Evolutionary conservation across 2,888 invertebrate genomes (phyloP).

Genomic region (Gonocerus acuteangulatus): DNA sequence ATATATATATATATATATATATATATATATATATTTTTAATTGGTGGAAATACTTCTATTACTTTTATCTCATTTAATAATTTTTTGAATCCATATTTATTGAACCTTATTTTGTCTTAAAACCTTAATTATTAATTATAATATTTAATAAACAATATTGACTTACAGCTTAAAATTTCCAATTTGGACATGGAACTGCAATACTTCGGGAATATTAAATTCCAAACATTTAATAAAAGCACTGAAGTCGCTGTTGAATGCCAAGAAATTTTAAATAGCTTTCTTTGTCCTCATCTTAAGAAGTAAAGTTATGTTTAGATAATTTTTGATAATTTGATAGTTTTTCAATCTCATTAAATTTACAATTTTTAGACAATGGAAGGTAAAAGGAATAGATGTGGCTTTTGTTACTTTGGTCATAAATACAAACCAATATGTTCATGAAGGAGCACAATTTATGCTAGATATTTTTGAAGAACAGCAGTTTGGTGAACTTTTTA

Average conservation of each 20-base stretch:
- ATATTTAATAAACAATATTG: no score
- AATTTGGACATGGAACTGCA: conserved; percentile 9
- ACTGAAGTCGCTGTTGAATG: background rate
- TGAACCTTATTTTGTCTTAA: no score
- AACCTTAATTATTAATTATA: no score
- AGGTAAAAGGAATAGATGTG: conserved; percentile 4
- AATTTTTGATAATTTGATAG: background rate
- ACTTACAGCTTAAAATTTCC: conserved; percentile 10
- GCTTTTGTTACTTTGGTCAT: background rate
- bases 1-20: no score
- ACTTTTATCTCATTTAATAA: no score
- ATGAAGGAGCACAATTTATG: background rate
- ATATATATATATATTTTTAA: no score
- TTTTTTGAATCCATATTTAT: no score
- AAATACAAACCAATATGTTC: background rate
- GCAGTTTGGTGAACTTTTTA: background rate
- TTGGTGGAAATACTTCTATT: no score
- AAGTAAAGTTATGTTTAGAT: background rate
- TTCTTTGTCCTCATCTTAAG: conserved; percentile 6
- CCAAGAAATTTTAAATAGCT: conserved; percentile 5
- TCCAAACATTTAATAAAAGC: conserved; percentile 1
- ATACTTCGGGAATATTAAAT: conserved; percentile 19
- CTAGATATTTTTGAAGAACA: background rate
- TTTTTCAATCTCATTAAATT: background rate
- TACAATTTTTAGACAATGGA: background rate